Base-by-base conservation (phyloP, 2,113 vertebrate genomes). In the Gopherus flavomarginatus region DNA sequence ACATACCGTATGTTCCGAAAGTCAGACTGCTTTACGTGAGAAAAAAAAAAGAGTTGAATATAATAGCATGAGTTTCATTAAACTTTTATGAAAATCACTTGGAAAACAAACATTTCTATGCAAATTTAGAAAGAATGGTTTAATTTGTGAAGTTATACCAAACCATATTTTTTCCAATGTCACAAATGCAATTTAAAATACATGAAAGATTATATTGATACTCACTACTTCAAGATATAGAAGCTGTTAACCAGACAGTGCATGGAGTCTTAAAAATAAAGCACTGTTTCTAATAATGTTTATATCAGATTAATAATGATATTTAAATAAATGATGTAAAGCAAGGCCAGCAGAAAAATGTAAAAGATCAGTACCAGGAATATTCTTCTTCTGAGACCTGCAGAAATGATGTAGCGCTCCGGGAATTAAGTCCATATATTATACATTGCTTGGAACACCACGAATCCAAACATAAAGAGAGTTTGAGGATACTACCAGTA, bases 21-120 rank as follows among this genome's bases (percentile, higher is more conserved):
- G 79, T 83, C 56, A 90, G 53, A 92, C 14, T 62, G 90, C 35
- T 96, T 94, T 92, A 62, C 82, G 79, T 59, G 56, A 81, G 94
- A 95, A 80, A 89, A 85, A 94, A 42, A 44, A 44, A 44, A 44
- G 17, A 89, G 79, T 42, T 78, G n/a, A 90, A 93, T 90, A 56
- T 96, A 94, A 97, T 93, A 88, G 78, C 44, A 94, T 86, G 50
- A 35, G 53, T 97, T 97, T 96, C 86, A 95, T 96, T 94, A 97
- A 94, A 87, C 83, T 96, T 98, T 88, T 59, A 97, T 96, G 65
- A 93, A 97, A 95, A 92, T 88, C 96, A 88, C 89, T 95, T 83
- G 91, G n/a, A 96, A 97, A 98, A 88, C 83, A 97, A 96, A 96
- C 78, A 97, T 97, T 97, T 87, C 89, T 89, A 96, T 97, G 96